Evolutionary conservation across 2,888 invertebrate species (phyloP), one percentile per base, ranked within the genome.

Genomic region (Agrypnus murinus): DNA sequence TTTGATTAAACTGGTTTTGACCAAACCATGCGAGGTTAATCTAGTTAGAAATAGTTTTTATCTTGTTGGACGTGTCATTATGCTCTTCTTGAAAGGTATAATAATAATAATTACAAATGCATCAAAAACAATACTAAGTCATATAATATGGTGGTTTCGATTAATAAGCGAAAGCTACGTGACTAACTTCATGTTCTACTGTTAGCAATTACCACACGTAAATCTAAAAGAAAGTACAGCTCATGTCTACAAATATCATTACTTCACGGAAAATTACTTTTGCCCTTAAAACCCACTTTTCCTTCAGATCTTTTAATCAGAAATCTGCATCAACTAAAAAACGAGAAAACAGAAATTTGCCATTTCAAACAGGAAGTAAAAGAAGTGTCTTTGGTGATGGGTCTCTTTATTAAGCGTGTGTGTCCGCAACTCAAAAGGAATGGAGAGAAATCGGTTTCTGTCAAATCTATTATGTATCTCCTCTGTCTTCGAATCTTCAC

Each of bases 361-460:
- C 25, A 25, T 25, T 25, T 25, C 25, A 25, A 25, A 25, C 25
- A 25, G 25, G 25, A 25, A 25, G 25, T 25, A 25, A 25, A 25
- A 25, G 25, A 25, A 25, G 25, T n/a, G 25, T 25, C 25, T 25
- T 25, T n/a, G n/a, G n/a, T n/a, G n/a, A n/a, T n/a, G n/a, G n/a
- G n/a, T n/a, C n/a, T n/a, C n/a, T n/a, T n/a, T n/a, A n/a, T n/a
- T n/a, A n/a, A n/a, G 5, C 25, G 25, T 25, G 17, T 46, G 19
- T 46, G 10, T 10, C 46, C 46, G 46, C 19, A 46, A 10, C 46
- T 46, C 46, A 46, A 46, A 46, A 25, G 46, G n/a, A n/a, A n/a
- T n/a, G n/a, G 25, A 46, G 46, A 46, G 46, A 46, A 46, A 46
- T 46, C 46, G 46, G 46, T 46, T 46, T 25, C 19, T 46, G 46